Evolutionary conservation across 2,888 invertebrate species (phyloP), one percentile per base, ranked within the genome.

Genomic region (Calameuta idolon): DNA sequence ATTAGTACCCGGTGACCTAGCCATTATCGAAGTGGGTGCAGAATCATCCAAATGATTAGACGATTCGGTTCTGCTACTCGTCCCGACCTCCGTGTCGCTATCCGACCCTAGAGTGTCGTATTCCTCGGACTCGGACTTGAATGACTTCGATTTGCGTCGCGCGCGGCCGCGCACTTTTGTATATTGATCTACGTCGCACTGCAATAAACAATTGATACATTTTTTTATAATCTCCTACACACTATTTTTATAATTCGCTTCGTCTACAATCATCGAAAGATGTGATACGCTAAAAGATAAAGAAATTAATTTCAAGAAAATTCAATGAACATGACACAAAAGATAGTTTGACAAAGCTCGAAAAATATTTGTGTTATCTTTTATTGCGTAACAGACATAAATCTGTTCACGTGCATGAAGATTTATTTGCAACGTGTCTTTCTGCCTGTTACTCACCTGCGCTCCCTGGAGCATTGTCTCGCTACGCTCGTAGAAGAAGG

Each of bases 101-200:
- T 93, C 93, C 74, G 93, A 93, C 80, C 93, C 93, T 35, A 93
- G 88, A 69, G 93, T 93, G 85, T 93, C 93, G 83, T 93, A 93
- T 84, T 93, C 93, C 84, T 93, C 93, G 30, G 93, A 93, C 84
- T 93, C 93, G 5, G 93, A 93, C 84, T 93, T 93, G 81, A 93
- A 92, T 4, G 93, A 91, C 85, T 93, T 93, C 0, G 93, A 92
- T 82, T 93, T 93, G 77, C 93, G 92, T 73, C 92, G 91, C 55
- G 92, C 90, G 12, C 92, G 90, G 80, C 92, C 88, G 69, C 90
- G 87, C 68, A 89, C 88, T 83, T 91, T 91, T 69, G 89, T 89
- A 80, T 90, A 90, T 79, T 89, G 90, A 82, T 90, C 90, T 81
- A 88, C 85, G 79, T 90, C 90, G 82, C 89, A 90, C 90, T 91